These are phyloP conservation scores for honey bee (Apis mellifera) DNA, from an alignment of 1,140 invertebrate genomes.

Conservation along the genomic window DNA sequence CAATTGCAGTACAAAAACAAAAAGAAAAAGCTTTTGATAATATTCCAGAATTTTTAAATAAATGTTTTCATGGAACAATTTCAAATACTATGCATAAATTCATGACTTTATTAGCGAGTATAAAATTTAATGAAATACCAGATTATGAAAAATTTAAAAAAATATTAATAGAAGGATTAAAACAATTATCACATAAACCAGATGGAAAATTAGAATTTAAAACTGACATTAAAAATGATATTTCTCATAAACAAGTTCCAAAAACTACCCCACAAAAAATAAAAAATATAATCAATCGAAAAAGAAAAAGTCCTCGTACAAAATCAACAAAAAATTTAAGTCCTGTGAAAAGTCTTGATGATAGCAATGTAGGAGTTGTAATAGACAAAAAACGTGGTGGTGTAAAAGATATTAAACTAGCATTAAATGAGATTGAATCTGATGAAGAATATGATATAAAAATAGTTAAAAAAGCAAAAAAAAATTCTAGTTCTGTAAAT, in stretches of 20 bases:
- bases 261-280: conserved; percentile 54
- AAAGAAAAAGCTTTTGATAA: conserved; percentile 89
- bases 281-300: conserved; percentile 27
- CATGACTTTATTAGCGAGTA: conserved; percentile 64
- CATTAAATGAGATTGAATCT: conserved; percentile 69
- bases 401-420: conserved; percentile 68
- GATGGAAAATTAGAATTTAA: conserved; percentile 75
- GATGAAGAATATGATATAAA: conserved; percentile 77
- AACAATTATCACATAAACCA: conserved; percentile 69
- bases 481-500: not conserved
- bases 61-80: conserved; percentile 82
- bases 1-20: conserved; percentile 85
- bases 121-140: conserved; percentile 75
- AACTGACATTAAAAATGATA: not conserved
- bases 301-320: conserved; percentile 60
- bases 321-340: conserved; percentile 32
- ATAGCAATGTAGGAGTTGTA: conserved; percentile 71
- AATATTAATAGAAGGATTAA: conserved; percentile 71
- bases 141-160: conserved; percentile 75
- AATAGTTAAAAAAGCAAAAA: conserved; percentile 72
- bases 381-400: conserved; percentile 73
- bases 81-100: conserved; percentile 77
- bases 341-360: conserved; percentile 60
- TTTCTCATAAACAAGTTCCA: not conserved
- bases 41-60: conserved; percentile 83